These are phyloP conservation scores for Gari tellinella DNA, from an alignment of 2,888 invertebrate species.

Conservation along the genomic window DNA sequence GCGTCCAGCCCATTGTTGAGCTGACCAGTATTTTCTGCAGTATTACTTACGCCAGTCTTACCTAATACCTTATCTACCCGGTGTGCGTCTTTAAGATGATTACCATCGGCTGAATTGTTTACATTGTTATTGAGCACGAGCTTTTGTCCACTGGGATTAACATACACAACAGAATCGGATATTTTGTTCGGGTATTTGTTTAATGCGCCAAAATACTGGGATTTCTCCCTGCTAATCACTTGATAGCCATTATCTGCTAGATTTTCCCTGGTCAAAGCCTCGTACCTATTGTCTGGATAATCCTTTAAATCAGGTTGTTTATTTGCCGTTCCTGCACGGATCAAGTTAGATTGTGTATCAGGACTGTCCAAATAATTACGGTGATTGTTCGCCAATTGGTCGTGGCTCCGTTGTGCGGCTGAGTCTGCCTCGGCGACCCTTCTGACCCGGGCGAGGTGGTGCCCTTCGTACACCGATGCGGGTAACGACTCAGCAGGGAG, in stretches of 20 bases:
- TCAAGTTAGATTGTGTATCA: slow-evolving; percentile 5
- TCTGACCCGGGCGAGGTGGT: slow-evolving; percentile 34
- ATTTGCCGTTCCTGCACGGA: slow-evolving; percentile 28
- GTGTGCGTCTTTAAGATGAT: slow-evolving; percentile 18
- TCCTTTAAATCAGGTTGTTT: slow-evolving; percentile 43
- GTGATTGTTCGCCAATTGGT: slow-evolving; percentile 1
- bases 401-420: background rate
- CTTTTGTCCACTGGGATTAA: slow-evolving; percentile 50
- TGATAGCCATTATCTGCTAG: slow-evolving; percentile 41
- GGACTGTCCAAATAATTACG: slow-evolving; percentile 10
- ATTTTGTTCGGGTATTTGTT: slow-evolving; percentile 35
- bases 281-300: slow-evolving; percentile 37
- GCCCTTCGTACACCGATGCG: slow-evolving; percentile 44
- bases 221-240: slow-evolving; percentile 39
- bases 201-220: slow-evolving; percentile 37
- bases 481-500: slow-evolving; percentile 73
- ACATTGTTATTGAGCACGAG: slow-evolving; percentile 55
- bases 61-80: slow-evolving; percentile 21
- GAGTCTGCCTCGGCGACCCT: slow-evolving; percentile 28
- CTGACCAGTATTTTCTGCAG: slow-evolving; percentile 19
- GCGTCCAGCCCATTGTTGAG: slow-evolving; percentile 10
- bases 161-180: slow-evolving; percentile 52
- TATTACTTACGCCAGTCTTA: slow-evolving; percentile 17
- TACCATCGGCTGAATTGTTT: slow-evolving; percentile 41
- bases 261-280: slow-evolving; percentile 23